These are phyloP conservation scores for Poecilia picta DNA, from an alignment of 2,797 vertebrate genomes.

Conservation along the genomic window DNA sequence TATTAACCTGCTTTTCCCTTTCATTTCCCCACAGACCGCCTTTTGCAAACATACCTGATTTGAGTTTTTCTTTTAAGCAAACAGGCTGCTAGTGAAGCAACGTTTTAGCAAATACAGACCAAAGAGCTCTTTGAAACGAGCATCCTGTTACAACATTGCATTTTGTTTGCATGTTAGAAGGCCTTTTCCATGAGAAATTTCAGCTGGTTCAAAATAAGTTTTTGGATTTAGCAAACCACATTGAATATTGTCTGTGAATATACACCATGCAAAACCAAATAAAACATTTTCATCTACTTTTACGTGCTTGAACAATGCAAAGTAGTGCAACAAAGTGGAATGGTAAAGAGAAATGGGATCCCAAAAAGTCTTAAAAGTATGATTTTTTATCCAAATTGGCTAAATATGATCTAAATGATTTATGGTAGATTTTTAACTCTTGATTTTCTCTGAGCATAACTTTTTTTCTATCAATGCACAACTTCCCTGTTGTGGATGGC, in stretches of 20 bases:
- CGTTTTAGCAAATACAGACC: conserved; percentile 72
- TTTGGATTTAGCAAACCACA: conserved; percentile 7
- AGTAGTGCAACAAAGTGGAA: background rate
- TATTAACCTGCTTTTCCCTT: conserved; percentile 34
- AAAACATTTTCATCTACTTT: conserved; percentile 16
- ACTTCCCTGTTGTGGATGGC: background rate
- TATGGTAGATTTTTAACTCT: background rate
- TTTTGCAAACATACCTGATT: conserved; percentile 39
- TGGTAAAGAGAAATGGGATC: background rate
- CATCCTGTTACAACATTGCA: conserved; percentile 69
- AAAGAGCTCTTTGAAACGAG: conserved; percentile 71
- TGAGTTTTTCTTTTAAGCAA: conserved; percentile 60
- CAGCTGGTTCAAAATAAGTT: conserved; percentile 66
- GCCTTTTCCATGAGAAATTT: conserved; percentile 60
- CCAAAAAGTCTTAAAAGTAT: no score
- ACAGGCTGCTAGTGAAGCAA: conserved; percentile 58
- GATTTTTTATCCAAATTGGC: background rate
- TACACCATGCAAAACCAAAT: conserved; percentile 36
- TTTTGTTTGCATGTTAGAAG: conserved; percentile 64
- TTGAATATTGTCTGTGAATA: conserved; percentile 55
- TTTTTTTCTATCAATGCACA: background rate
- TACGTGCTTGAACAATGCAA: conserved; percentile 1
- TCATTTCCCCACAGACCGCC: conserved; percentile 34
- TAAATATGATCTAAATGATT: background rate
- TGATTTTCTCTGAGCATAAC: background rate